Evolutionary conservation across 2,888 invertebrate species (phyloP).

Genomic region (Theretra japonica): DNA sequence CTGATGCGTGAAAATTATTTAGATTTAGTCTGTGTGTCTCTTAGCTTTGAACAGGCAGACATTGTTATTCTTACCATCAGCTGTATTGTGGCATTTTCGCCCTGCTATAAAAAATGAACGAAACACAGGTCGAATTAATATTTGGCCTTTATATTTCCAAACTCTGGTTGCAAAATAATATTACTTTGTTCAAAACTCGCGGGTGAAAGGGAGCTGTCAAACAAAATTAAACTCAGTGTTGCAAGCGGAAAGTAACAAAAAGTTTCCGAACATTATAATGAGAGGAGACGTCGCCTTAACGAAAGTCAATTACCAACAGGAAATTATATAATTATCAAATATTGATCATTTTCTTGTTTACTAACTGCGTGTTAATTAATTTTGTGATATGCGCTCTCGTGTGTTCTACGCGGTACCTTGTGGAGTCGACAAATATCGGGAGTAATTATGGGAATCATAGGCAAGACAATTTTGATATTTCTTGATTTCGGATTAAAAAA

Average conservation of each 20-base stretch:
- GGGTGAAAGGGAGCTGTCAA: conserved; percentile 24
- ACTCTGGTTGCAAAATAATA: conserved; percentile 13
- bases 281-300: conserved; percentile 27
- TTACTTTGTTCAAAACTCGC: conserved; percentile 8
- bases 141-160: neutral
- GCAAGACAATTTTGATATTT: too few species aligned
- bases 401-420: conserved; percentile 27
- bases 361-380: conserved; percentile 38
- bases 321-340: conserved; percentile 35
- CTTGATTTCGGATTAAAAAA: too few species aligned
- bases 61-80: too few species aligned
- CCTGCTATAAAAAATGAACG: neutral
- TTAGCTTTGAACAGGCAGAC: too few species aligned
- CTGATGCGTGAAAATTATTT: too few species aligned
- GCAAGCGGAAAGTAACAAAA: conserved; percentile 25
- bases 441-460: neutral
- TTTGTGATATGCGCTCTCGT: conserved; percentile 28
- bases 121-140: neutral
- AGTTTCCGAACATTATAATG: conserved; percentile 31
- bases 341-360: conserved; percentile 35
- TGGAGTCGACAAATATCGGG: neutral
- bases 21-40: too few species aligned
- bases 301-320: conserved; percentile 32
- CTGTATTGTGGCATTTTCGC: too few species aligned
- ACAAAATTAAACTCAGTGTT: conserved; percentile 27